Evolutionary conservation across 2,888 invertebrate genomes (phyloP).

Genomic region (Scaptodrosophila latifasciaeformis): DNA sequence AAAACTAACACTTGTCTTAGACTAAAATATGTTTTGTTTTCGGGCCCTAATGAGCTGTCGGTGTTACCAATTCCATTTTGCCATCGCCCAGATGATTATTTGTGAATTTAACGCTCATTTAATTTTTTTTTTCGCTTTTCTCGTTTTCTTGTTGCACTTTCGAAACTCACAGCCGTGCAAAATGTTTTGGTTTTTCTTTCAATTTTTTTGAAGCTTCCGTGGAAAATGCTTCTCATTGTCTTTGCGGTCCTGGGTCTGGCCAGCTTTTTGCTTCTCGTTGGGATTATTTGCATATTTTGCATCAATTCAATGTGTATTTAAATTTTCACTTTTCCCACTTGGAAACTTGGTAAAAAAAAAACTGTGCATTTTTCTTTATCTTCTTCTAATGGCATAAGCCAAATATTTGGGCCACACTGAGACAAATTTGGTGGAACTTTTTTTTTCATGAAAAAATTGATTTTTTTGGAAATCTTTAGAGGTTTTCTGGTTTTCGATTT

Average conservation of each 20-base stretch:
- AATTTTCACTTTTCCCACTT: constrained; percentile 9
- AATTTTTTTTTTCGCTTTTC: no score
- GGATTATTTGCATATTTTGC: constrained; percentile 4
- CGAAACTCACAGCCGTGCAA: constrained; percentile 25
- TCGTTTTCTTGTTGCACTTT: constrained; percentile 41
- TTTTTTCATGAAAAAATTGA: no score
- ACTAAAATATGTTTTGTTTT: no score
- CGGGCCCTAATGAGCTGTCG: no score
- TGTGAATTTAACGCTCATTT: constrained; percentile 52
- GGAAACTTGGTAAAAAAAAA: constrained; percentile 1
- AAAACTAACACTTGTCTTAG: background rate
- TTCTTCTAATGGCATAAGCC: background rate
- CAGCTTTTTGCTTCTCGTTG: constrained; percentile 11
- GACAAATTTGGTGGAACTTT: constrained; percentile 6
- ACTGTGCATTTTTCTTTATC: constrained; percentile 6
- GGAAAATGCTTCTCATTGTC: constrained; percentile 41
- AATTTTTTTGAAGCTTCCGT: constrained; percentile 24
- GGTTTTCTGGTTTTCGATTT: no score
- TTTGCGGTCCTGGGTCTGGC: constrained; percentile 5
- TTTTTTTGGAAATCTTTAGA: no score
- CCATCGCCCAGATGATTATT: background rate
- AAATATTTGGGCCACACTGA: constrained; percentile 2
- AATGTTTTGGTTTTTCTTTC: constrained; percentile 15
- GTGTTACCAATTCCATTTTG: no score
- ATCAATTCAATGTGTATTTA: constrained; percentile 1